Percentiles rank a stretch among this genome's conserved stretches.
Evolutionary conservation across 2,797 vertebrate genomes (phyloP).

Genomic region (Petrocephalus sullivani): DNA sequence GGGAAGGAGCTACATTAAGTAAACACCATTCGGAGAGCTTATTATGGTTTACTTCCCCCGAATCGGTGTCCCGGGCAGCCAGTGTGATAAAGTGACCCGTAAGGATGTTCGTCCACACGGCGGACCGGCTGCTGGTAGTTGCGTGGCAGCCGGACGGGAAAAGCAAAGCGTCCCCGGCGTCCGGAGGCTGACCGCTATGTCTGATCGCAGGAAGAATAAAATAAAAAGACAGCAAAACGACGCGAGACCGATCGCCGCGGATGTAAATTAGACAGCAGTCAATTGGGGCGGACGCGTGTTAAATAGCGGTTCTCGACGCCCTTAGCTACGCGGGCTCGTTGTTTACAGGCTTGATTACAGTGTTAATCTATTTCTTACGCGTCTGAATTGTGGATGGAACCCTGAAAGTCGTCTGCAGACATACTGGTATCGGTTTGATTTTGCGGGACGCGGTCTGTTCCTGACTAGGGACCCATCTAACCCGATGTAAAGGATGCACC

Average conservation of each 20-base stretch:
- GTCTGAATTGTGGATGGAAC: not conserved
- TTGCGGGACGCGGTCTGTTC: not conserved
- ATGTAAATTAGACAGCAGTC: not conserved
- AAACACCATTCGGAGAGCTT: not conserved
- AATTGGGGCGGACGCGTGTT: not conserved
- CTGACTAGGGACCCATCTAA: not conserved
- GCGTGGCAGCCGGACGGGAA: no score
- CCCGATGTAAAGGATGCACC: not conserved
- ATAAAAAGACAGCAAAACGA: not conserved
- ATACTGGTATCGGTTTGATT: no score
- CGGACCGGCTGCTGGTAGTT: not conserved
- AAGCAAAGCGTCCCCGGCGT: not conserved
- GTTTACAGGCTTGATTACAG: constrained; percentile 13
- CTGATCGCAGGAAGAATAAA: not conserved
- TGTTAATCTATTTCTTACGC: constrained; percentile 9
- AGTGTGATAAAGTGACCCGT: not conserved
- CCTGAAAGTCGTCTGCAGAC: not conserved
- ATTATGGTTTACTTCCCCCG: not conserved
- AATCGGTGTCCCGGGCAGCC: not conserved
- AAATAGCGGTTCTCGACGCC: not conserved
- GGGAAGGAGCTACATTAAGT: not conserved
- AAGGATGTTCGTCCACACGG: not conserved
- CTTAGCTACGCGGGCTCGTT: not conserved
- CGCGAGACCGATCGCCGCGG: not conserved
- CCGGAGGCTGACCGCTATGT: not conserved